These are phyloP conservation scores for Brachionus calyciflorus DNA, from an alignment of 1,140 invertebrate genomes.

Conservation along the genomic window DNA sequence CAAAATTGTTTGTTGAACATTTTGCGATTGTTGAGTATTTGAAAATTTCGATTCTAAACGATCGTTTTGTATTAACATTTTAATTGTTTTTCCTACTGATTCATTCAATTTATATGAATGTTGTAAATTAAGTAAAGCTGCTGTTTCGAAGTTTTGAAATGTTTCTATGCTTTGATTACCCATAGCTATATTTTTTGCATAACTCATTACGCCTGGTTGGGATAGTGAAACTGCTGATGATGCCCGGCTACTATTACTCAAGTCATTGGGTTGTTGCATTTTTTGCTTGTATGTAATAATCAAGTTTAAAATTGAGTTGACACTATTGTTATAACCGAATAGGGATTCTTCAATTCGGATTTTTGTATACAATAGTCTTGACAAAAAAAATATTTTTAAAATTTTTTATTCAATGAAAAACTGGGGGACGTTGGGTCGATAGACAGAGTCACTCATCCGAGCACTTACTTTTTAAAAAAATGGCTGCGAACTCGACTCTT, in stretches of 20 bases:
- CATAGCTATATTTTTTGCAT: not conserved
- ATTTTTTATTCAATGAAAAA: too few species aligned
- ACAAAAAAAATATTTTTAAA: too few species aligned
- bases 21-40: not conserved
- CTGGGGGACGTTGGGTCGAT: too few species aligned
- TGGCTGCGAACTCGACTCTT: too few species aligned
- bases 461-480: too few species aligned
- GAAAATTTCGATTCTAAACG: not conserved
- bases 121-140: slow-evolving; percentile 17
- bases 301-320: slow-evolving; percentile 31
- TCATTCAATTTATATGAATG: slow-evolving; percentile 38
- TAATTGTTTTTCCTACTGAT: slow-evolving; percentile 24
- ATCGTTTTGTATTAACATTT: slow-evolving; percentile 33
- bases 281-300: slow-evolving; percentile 34
- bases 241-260: not conserved
- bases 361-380: slow-evolving; percentile 44
- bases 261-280: not conserved
- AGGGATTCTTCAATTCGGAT: slow-evolving; percentile 39
- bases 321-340: slow-evolving; percentile 31
- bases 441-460: too few species aligned
- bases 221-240: not conserved
- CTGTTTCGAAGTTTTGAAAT: slow-evolving; percentile 9
- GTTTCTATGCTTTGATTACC: not conserved
- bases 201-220: not conserved
- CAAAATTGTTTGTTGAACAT: slow-evolving; percentile 6